Conservation (phyloP, 2,888 invertebrate genomes). For the Melanostoma mellinum region DNA sequence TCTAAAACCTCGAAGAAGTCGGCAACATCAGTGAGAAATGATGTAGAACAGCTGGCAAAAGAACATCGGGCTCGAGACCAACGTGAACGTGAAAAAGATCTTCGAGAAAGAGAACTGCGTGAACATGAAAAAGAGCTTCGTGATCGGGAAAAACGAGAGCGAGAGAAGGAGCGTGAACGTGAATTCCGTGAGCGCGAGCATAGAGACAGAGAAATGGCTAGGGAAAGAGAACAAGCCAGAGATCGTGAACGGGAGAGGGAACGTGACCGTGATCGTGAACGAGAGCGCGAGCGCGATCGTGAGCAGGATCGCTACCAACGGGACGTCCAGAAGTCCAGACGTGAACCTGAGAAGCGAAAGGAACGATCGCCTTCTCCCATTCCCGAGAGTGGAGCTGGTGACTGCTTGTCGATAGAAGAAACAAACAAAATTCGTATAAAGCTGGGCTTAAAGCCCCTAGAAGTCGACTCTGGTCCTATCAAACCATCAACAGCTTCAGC, state of each 20-base stretch:
- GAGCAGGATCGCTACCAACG: conserved; percentile 61
- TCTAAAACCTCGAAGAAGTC: conserved; percentile 11
- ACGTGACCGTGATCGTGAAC: conserved; percentile 65
- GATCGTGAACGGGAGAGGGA: conserved; percentile 69
- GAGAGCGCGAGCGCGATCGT: conserved; percentile 50
- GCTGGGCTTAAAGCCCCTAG: conserved; percentile 95
- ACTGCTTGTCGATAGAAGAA: conserved; percentile 89
- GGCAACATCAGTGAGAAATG: background rate
- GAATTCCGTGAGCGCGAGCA: conserved; percentile 44
- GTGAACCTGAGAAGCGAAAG: conserved; percentile 50
- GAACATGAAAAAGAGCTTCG: conserved; percentile 44
- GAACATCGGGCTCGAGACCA: conserved; percentile 72
- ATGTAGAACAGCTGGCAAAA: conserved; percentile 34
- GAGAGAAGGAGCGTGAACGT: conserved; percentile 52
- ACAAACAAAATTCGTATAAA: conserved; percentile 95
- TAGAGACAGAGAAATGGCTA: conserved; percentile 18
- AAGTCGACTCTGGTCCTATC: conserved; percentile 83
- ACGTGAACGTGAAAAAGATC: conserved; percentile 49
- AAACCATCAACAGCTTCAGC: conserved; percentile 76
- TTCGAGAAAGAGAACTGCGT: conserved; percentile 9
- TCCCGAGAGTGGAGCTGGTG: conserved; percentile 82
- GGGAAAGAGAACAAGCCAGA: conserved; percentile 68
- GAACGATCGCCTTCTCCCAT: conserved; percentile 79
- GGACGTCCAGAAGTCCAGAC: conserved; percentile 62
- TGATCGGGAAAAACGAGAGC: conserved; percentile 40